Conservation (phyloP, 2,797 vertebrate genomes). For the Amblyraja radiata region DNA sequence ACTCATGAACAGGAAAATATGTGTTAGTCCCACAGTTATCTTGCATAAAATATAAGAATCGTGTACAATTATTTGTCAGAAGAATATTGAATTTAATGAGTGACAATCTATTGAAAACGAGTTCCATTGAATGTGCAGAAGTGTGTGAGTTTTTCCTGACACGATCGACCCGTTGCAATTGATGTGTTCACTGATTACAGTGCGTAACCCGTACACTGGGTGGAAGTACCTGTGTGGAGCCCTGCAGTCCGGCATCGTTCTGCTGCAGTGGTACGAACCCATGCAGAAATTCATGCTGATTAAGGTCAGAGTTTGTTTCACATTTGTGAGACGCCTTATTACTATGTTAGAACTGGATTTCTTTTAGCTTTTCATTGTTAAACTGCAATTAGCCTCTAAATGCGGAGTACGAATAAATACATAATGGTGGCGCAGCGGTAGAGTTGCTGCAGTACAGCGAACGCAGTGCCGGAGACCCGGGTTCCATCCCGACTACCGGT, state of each 20-base stretch:
- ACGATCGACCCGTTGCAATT: too few relatives aligned
- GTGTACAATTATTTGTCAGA: background rate
- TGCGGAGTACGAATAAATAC: background rate
- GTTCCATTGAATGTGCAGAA: background rate
- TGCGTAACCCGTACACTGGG: slow-evolving; percentile 92
- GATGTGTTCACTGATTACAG: slow-evolving; percentile 50
- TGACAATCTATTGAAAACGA: background rate
- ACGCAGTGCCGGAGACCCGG: too few relatives aligned
- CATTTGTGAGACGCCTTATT: background rate
- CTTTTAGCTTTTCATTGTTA: background rate
- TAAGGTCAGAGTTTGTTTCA: slow-evolving; percentile 67
- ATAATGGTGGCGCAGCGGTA: too few relatives aligned
- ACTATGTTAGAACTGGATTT: background rate
- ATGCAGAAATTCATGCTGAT: slow-evolving; percentile 99
- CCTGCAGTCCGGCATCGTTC: slow-evolving; percentile 88
- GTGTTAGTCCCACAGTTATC: background rate
- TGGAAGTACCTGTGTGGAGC: slow-evolving; percentile 96
- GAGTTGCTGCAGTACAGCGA: too few relatives aligned
- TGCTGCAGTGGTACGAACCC: slow-evolving; percentile 97
- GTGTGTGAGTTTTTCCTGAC: background rate
- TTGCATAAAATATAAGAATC: background rate
- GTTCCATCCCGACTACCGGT: too few relatives aligned
- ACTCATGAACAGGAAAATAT: too few relatives aligned
- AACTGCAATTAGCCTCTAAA: background rate
- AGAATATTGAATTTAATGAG: slow-evolving; percentile 6